phyloP scores from a whole-genome alignment of 2,113 vertebrate genomes.

The Leucoraja erinaceus region DNA sequence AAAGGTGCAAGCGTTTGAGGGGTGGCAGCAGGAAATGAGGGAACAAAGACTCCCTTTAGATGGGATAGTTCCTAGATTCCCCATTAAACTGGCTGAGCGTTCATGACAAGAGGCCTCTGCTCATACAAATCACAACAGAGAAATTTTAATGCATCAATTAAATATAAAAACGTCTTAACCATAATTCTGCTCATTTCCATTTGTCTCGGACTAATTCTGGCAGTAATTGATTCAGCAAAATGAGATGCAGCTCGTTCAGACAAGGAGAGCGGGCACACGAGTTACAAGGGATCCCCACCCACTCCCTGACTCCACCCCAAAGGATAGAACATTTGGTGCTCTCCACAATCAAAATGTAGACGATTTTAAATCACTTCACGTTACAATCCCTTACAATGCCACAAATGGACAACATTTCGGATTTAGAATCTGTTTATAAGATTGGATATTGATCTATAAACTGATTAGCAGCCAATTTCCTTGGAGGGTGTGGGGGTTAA shows the following conservation, averaged over 20 bases:
- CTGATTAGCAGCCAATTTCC: background rate
- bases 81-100: background rate
- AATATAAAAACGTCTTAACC: background rate
- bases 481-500: background rate
- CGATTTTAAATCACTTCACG: background rate
- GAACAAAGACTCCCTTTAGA: background rate
- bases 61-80: background rate
- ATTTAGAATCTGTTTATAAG: background rate
- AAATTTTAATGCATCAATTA: too few species aligned
- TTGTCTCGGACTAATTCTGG: background rate
- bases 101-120: background rate
- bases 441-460: background rate
- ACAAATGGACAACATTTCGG: background rate
- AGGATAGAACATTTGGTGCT: background rate
- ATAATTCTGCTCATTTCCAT: background rate
- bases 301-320: background rate
- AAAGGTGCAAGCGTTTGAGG: background rate
- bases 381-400: background rate
- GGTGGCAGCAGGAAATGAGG: background rate
- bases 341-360: background rate
- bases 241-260: background rate
- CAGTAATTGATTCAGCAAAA: background rate
- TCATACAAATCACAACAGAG: background rate
- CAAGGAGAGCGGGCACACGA: background rate
- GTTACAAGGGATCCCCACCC: too few species aligned